Evolutionary conservation across 2,888 invertebrate species (phyloP), one percentile per base, ranked within the genome.

Genomic region (Troilus luridus): DNA sequence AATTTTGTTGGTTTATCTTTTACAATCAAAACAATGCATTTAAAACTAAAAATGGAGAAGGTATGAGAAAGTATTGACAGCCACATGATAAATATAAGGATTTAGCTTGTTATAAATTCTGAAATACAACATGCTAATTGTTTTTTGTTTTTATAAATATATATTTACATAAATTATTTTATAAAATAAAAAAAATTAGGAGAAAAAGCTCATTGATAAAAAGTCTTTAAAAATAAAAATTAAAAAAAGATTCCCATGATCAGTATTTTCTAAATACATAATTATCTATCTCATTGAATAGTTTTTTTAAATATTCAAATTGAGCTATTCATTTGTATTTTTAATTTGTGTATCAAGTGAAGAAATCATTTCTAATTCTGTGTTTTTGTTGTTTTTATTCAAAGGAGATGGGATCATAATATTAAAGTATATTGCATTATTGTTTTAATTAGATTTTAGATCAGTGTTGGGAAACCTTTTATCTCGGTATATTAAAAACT

Each of bases 131-230:
- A 62, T 64, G 89, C 64, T 89, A 41, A 5, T 64, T 89, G n/a
- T 12, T 67, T 67, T 19, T 9, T 62, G 41, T n/a, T 64, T 41
- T 21, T 89, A 89, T 67, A 89, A 85, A 41, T 89, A 67, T 89
- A 89, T 89, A 67, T 89, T 89, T 89, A 64, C 67, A 67, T 54
- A 54, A 54, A 17, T 62, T n/a, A n/a, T 89, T 88, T 88, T 89
- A 67, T 19, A n/a, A n/a, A 89, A 12, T 7, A 56, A 21, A 64
- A 62, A 67, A 41, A 64, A 21, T 21, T 56, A 89, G 27, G 62
- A 89, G 21, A 67, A 54, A 62, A 88, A 89, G 21, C 3, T 54
- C 67, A 6, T 6, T 56, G 21, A 54, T 21, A 81, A 58, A 54
- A 21, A 11, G 11, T 85, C 21, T 21, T 2, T 54, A 14, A 58